phyloP scores from a whole-genome alignment of 2,113 vertebrate genomes.

The Hemichromis elongatus region DNA sequence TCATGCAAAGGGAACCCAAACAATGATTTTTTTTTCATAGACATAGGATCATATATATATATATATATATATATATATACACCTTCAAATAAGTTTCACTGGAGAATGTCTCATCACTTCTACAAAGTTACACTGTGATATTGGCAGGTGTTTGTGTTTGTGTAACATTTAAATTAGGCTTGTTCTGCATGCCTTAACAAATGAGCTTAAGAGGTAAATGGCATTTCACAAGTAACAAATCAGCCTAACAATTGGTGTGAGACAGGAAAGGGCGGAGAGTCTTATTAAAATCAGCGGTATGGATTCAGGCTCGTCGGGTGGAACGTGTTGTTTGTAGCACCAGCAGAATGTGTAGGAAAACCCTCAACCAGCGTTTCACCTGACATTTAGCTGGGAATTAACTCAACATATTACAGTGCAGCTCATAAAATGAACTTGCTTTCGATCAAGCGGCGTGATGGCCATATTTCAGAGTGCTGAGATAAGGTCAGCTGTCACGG shows the following conservation, averaged over 20 bases:
- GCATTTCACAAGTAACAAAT: slow-evolving; percentile 50
- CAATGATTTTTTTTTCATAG: not conserved
- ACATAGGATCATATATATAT: not conserved
- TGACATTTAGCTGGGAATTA: slow-evolving; percentile 78
- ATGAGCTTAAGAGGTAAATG: slow-evolving; percentile 16
- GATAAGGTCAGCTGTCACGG: slow-evolving; percentile 82
- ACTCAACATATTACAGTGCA: slow-evolving; percentile 63
- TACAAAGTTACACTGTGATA: not conserved
- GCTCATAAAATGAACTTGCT: slow-evolving; percentile 69
- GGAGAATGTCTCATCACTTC: not conserved
- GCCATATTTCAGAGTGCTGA: slow-evolving; percentile 61
- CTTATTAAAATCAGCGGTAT: slow-evolving; percentile 28
- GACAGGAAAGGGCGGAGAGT: not conserved
- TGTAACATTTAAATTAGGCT: slow-evolving; percentile 6
- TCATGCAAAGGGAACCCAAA: not conserved
- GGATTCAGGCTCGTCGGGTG: slow-evolving; percentile 24
- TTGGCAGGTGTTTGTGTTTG: not conserved
- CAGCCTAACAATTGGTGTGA: slow-evolving; percentile 15
- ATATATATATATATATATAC: no score
- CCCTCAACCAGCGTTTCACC: slow-evolving; percentile 18
- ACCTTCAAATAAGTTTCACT: not conserved
- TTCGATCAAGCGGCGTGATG: slow-evolving; percentile 68
- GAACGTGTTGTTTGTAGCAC: slow-evolving; percentile 36
- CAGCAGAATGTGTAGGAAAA: not conserved
- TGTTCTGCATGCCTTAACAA: not conserved